These are phyloP conservation scores for Papilio elwesi DNA, from an alignment of 2,888 invertebrate genomes.

Conservation along the genomic window DNA sequence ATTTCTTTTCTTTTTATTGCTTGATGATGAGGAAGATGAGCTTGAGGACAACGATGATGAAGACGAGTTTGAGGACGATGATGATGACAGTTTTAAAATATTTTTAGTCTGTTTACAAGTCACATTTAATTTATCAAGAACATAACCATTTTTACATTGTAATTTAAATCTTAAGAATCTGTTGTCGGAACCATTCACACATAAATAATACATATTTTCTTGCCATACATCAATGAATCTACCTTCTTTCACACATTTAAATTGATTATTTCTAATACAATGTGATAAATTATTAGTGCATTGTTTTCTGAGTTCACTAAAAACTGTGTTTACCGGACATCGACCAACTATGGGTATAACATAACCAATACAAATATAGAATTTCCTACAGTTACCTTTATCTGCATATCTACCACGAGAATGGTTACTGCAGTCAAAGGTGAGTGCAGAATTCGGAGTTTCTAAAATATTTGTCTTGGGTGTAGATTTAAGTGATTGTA, in stretches of 20 bases:
- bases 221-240: slow-evolving; percentile 67
- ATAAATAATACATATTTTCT: slow-evolving; percentile 74
- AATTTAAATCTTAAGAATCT: slow-evolving; percentile 67
- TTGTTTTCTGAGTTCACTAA: slow-evolving; percentile 71
- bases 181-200: slow-evolving; percentile 58
- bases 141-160: slow-evolving; percentile 66
- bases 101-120: slow-evolving; percentile 56
- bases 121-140: slow-evolving; percentile 62
- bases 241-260: slow-evolving; percentile 72
- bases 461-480: background rate
- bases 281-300: slow-evolving; percentile 78
- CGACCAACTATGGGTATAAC: slow-evolving; percentile 58
- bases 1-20: slow-evolving; percentile 8
- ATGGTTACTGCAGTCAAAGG: slow-evolving; percentile 55
- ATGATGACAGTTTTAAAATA: slow-evolving; percentile 43
- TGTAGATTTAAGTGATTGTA: background rate
- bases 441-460: background rate
- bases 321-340: slow-evolving; percentile 74
- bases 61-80: slow-evolving; percentile 17
- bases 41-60: slow-evolving; percentile 38
- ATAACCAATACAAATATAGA: slow-evolving; percentile 76
- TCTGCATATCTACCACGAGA: slow-evolving; percentile 77
- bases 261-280: slow-evolving; percentile 76
- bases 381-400: slow-evolving; percentile 76
- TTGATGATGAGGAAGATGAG: background rate